Conservation (phyloP, 1,140 invertebrate species). For the Coelopa frigida region DNA sequence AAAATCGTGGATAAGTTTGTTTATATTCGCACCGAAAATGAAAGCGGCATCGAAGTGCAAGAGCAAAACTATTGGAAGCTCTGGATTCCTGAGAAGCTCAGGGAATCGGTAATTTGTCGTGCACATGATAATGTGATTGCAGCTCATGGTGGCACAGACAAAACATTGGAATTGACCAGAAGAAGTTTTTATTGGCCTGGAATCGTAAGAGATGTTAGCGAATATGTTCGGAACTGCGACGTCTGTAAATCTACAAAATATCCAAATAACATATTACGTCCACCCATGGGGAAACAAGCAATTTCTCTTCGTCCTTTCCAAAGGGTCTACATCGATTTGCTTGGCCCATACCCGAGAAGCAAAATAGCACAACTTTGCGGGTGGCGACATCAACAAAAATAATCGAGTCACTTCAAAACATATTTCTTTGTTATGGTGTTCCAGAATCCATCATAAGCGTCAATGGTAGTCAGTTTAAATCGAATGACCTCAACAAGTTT, state of each 20-base stretch:
- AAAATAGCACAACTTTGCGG: slow-evolving; percentile 7
- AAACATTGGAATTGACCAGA: slow-evolving; percentile 8
- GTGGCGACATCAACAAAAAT: neutral
- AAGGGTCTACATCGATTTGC: slow-evolving; percentile 7
- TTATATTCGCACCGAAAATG: slow-evolving; percentile 6
- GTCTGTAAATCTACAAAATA: slow-evolving; percentile 9
- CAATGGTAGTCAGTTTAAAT: slow-evolving; percentile 13
- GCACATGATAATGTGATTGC: slow-evolving; percentile 1
- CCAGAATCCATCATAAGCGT: slow-evolving; percentile 11
- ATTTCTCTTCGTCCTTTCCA: slow-evolving; percentile 9
- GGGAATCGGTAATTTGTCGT: neutral
- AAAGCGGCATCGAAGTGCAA: neutral
- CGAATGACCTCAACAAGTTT: neutral
- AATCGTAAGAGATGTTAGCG: slow-evolving; percentile 6
- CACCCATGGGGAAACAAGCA: slow-evolving; percentile 5
- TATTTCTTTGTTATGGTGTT: slow-evolving; percentile 7
- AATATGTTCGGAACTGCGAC: slow-evolving; percentile 10
- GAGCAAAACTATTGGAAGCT: slow-evolving; percentile 11
- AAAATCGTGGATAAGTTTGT: slow-evolving; percentile 6
- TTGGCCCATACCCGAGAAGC: slow-evolving; percentile 8
- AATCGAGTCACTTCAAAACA: neutral
- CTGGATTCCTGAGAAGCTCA: slow-evolving; percentile 6
- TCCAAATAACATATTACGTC: slow-evolving; percentile 1
- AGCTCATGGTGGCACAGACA: slow-evolving; percentile 10
- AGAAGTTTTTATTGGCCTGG: slow-evolving; percentile 10